Evolutionary conservation across 2,113 vertebrate species (phyloP), one percentile per base, ranked within the genome.

Genomic region (Fregata magnificens): DNA sequence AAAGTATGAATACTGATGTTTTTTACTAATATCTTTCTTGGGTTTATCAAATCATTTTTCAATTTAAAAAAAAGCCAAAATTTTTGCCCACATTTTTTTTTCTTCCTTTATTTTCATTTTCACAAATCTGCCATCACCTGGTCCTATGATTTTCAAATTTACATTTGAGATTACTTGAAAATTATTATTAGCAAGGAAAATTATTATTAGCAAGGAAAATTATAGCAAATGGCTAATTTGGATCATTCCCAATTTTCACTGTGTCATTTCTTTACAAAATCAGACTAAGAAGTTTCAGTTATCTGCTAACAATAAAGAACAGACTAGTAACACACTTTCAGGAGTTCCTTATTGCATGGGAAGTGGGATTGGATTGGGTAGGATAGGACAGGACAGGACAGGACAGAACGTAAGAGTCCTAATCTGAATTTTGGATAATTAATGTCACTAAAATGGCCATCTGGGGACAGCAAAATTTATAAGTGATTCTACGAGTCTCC

Each of bases 1-100:
- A 78, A 92, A 40, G 0, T 16, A 15, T 40, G 12, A 79, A 1
- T 6, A 20, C 5, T 36, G 15, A 25, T 1, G 4, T 1, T 7
- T 71, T 81, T 61, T 59, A 19, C 0, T 22, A 74, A 38, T 28
- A 50, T 4, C 1, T 61, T 84, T 59, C 5, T 20, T 62, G 6
- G 9, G 6, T 67, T 63, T 56, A 31, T 34, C 24, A 88, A 80
- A 52, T 8, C 0, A 34, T 72, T 69, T 79, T 49, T 63, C 7
- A 40, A 40, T 38, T 0, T 9, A 36, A 73, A 71, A 71, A 16
- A 4, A 77, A 6, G 1, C 1, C 11, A 9, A 13, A 28, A 47
- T 31, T 70, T 91, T 58, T 82, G 0, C 2, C 5, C 2, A 11
- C 10, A 4, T 25, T 42, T 65, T 12, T 32, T 44, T 55, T 19